phyloP scores from a whole-genome alignment of 2,888 invertebrate genomes.

The Spodoptera picta region DNA sequence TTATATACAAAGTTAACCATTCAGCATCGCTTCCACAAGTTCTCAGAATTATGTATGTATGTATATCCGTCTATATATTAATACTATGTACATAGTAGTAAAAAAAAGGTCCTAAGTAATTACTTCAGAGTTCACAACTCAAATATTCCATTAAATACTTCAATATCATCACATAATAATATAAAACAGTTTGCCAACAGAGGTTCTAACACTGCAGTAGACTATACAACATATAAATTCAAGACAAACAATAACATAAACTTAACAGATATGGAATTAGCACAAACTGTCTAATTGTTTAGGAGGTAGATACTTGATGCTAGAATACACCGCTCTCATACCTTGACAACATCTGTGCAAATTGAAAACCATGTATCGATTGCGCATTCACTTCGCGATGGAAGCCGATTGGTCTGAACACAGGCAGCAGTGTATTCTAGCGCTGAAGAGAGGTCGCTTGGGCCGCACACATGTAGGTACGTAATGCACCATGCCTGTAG shows the following conservation, averaged over 20 bases:
- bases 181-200: conserved; percentile 50
- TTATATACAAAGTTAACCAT: conserved; percentile 54
- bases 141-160: conserved; percentile 50
- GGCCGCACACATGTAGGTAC: conserved; percentile 17
- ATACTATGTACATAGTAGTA: conserved; percentile 38
- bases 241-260: conserved; percentile 40
- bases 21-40: conserved; percentile 41
- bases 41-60: conserved; percentile 44
- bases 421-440: conserved; percentile 39
- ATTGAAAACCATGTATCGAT: conserved; percentile 18
- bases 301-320: conserved; percentile 61
- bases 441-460: conserved; percentile 30
- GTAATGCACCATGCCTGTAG: conserved; percentile 19
- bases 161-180: conserved; percentile 55
- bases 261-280: conserved; percentile 41
- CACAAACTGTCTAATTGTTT: conserved; percentile 63
- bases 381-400: conserved; percentile 10
- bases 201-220: conserved; percentile 48
- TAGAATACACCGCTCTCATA: conserved; percentile 34
- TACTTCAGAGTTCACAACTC: conserved; percentile 52
- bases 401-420: conserved; percentile 12
- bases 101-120: conserved; percentile 44
- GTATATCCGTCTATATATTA: conserved; percentile 42
- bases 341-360: conserved; percentile 1
- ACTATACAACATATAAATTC: conserved; percentile 53